phyloP scores from a whole-genome alignment of 1,140 invertebrate species.

The Nebria ingens region DNA sequence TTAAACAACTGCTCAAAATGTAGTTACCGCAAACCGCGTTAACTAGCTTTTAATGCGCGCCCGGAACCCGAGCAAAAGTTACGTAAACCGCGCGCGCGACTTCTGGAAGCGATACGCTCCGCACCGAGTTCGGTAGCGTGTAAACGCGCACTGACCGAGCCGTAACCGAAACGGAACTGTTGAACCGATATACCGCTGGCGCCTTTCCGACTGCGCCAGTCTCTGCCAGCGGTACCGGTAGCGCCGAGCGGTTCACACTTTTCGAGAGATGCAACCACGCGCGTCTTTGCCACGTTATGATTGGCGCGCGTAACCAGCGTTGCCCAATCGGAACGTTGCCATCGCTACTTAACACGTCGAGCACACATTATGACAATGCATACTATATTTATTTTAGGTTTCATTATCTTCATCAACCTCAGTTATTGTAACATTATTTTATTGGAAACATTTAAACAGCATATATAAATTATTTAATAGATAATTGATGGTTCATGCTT shows the following conservation, averaged over 20 bases:
- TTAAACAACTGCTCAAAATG: neutral
- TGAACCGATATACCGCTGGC: slow-evolving; percentile 9
- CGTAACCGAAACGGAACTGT: slow-evolving; percentile 5
- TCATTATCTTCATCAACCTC: too few species aligned
- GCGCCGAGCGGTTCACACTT: neutral
- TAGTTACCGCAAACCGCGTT: neutral
- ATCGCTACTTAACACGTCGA: too few species aligned
- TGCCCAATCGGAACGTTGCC: slow-evolving; percentile 21
- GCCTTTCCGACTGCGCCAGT: slow-evolving; percentile 17
- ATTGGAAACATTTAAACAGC: too few species aligned
- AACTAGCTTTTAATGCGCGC: slow-evolving; percentile 8
- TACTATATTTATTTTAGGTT: too few species aligned
- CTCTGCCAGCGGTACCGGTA: slow-evolving; percentile 15
- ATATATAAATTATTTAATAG: too few species aligned
- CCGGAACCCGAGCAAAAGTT: neutral
- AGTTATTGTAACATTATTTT: too few species aligned
- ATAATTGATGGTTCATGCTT: too few species aligned
- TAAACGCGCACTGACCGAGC: neutral
- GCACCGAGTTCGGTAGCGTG: neutral
- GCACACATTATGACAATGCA: too few species aligned
- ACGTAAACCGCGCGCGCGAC: neutral
- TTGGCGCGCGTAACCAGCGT: slow-evolving; percentile 19
- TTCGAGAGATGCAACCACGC: neutral
- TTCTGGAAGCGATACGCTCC: neutral
- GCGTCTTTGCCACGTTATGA: slow-evolving; percentile 17